phyloP scores from a whole-genome alignment of 2,797 vertebrate genomes.

The Sebastes itinus region DNA sequence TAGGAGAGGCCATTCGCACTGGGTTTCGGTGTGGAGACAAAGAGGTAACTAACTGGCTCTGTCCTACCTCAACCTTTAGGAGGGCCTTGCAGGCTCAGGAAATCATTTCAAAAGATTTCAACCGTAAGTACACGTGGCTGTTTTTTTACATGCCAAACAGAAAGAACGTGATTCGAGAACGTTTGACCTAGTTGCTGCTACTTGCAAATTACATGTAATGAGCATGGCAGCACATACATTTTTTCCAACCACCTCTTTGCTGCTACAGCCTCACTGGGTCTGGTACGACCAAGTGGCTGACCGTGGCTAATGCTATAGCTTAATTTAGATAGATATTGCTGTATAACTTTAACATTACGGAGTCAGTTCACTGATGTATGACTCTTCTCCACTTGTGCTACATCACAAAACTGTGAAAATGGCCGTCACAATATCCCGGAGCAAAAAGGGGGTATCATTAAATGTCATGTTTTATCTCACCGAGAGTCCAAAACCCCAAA shows the following conservation, averaged over 20 bases:
- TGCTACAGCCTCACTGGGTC: background rate
- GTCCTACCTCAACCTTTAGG: background rate
- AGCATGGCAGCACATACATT: background rate
- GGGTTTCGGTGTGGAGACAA: conserved; percentile 35
- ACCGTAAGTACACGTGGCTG: background rate
- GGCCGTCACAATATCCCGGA: background rate
- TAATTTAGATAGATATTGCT: background rate
- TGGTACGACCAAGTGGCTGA: background rate
- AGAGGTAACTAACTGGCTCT: conserved; percentile 7
- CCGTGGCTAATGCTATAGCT: background rate
- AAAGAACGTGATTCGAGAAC: background rate
- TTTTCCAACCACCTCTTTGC: background rate
- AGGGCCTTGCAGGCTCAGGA: background rate
- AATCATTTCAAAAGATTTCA: background rate
- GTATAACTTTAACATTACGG: background rate
- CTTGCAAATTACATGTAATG: background rate
- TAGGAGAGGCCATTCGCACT: conserved; percentile 36
- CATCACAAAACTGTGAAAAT: background rate
- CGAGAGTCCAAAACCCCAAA: background rate
- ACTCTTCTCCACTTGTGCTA: background rate
- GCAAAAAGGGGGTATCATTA: background rate
- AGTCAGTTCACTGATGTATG: background rate
- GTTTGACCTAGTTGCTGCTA: background rate
- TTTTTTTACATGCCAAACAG: background rate
- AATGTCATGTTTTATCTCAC: background rate